Conservation (phyloP, 92 coral and sea anemone species). For the Porites rus region DNA sequence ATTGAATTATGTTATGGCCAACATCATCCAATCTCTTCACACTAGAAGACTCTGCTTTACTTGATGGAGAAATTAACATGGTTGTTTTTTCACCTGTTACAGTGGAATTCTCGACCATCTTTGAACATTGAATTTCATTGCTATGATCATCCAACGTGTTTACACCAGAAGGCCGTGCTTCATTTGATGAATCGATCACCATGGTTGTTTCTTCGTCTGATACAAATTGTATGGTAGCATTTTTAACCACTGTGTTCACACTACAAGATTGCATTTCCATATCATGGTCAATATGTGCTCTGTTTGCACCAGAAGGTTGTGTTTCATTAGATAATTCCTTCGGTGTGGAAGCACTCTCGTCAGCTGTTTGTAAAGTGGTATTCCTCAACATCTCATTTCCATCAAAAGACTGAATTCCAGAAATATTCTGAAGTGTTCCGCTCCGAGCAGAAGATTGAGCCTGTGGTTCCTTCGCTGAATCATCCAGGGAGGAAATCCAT, state of each 20-base stretch:
- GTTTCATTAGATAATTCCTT: background rate
- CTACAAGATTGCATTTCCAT: background rate
- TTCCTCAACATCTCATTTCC: background rate
- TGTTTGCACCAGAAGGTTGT: background rate
- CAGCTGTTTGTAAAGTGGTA: background rate
- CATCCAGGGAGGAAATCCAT: conserved; percentile 66
- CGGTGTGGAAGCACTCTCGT: background rate
- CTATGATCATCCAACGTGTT: background rate
- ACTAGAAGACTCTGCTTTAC: background rate
- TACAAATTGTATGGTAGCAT: background rate
- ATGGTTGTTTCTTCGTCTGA: background rate
- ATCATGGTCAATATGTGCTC: background rate
- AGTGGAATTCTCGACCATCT: background rate
- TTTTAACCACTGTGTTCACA: background rate
- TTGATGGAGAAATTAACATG: too few species aligned
- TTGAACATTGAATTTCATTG: background rate
- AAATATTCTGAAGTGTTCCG: background rate
- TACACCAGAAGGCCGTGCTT: background rate
- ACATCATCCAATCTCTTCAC: background rate
- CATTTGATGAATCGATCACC: background rate
- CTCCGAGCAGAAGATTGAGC: background rate
- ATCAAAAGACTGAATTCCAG: background rate
- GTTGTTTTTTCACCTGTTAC: background rate
- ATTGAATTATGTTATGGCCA: background rate
- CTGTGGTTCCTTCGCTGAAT: conserved; percentile 8